phyloP scores from a whole-genome alignment of 2,113 vertebrate species.

The Silurus glanis region DNA sequence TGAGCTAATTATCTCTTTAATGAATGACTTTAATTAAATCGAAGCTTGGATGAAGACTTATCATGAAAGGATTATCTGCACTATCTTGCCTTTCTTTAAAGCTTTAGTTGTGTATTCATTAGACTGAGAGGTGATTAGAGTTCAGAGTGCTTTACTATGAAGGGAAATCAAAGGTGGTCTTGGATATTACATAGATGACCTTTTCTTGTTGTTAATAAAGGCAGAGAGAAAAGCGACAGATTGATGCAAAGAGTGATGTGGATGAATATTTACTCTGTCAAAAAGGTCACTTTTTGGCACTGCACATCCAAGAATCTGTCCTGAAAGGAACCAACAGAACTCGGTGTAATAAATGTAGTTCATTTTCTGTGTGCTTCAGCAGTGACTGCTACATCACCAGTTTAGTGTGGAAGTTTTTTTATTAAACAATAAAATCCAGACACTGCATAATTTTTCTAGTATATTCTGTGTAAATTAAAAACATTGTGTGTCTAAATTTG shows the following conservation, averaged over 20 bases:
- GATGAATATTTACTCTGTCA: conserved; percentile 19
- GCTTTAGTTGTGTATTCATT: background rate
- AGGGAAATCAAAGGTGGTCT: background rate
- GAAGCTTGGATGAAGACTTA: background rate
- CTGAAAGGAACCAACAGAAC: background rate
- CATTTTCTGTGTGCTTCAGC: background rate
- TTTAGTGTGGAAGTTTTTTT: background rate
- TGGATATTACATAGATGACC: background rate
- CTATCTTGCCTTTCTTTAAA: background rate
- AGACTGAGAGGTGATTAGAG: background rate
- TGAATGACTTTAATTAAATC: background rate
- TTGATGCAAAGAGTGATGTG: background rate
- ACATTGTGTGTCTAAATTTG: background rate
- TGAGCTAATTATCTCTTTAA: background rate
- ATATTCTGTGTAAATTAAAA: background rate
- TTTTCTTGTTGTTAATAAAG: conserved; percentile 4
- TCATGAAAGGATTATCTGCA: background rate
- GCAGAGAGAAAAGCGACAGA: background rate
- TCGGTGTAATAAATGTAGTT: background rate
- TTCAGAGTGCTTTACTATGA: background rate
- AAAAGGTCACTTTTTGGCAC: background rate
- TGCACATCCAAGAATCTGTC: background rate
- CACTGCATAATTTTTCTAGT: background rate
- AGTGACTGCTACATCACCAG: background rate
- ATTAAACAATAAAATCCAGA: no score